A percentile compares a stretch with the other conserved stretches of the same genome.
phyloP scores from a whole-genome alignment of 1,140 invertebrate genomes.

The Copidosoma floridanum region DNA sequence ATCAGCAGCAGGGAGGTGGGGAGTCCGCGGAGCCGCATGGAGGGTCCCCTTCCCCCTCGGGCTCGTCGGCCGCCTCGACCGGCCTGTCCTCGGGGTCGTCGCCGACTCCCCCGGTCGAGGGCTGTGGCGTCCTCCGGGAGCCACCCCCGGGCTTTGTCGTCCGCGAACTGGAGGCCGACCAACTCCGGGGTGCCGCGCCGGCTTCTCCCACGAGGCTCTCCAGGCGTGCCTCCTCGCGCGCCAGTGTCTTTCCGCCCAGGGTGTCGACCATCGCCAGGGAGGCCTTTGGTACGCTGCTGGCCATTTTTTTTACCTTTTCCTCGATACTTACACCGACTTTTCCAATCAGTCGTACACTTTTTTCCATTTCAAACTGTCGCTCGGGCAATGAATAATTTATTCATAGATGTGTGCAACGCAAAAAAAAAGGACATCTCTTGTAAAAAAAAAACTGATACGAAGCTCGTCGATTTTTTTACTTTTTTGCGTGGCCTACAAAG shows the following conservation, averaged over 20 bases:
- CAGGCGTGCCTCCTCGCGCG: not conserved
- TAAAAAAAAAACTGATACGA: too few relatives aligned
- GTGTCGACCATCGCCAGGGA: constrained; percentile 17
- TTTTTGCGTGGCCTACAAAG: too few relatives aligned
- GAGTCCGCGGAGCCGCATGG: too few relatives aligned
- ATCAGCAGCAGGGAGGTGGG: too few relatives aligned
- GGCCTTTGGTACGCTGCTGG: constrained; percentile 8
- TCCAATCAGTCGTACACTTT: too few relatives aligned
- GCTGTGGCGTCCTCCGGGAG: not conserved
- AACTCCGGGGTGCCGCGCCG: not conserved
- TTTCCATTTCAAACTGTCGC: too few relatives aligned
- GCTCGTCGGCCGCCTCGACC: not conserved
- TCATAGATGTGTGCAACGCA: too few relatives aligned
- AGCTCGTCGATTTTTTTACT: too few relatives aligned
- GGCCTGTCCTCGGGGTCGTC: not conserved
- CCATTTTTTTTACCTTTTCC: not conserved
- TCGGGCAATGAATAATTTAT: too few relatives aligned
- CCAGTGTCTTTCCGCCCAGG: constrained; percentile 6
- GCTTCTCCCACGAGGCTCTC: not conserved
- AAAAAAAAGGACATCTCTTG: too few relatives aligned
- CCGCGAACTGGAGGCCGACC: not conserved
- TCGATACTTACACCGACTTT: not conserved
- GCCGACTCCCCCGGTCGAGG: not conserved
- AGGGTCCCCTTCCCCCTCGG: too few relatives aligned
- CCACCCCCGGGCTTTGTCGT: too few relatives aligned